Conservation (phyloP, 2,113 vertebrate species). For the Engraulis encrasicolus region DNA sequence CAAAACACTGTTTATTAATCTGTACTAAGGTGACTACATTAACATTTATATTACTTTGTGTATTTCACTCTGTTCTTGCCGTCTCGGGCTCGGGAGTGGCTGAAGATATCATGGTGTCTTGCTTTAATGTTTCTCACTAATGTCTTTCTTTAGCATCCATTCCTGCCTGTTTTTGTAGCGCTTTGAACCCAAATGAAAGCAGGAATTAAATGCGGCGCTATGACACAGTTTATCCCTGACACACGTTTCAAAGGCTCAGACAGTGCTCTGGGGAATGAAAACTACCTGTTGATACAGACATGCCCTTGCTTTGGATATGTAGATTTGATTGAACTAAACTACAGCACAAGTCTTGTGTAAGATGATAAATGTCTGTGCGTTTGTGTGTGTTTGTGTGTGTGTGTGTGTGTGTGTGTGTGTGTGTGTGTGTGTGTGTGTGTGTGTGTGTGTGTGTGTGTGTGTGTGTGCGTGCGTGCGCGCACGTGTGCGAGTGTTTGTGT, state of each 20-base stretch:
- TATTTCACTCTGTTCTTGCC: no score
- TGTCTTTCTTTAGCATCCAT: neutral
- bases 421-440: neutral
- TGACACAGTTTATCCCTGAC: neutral
- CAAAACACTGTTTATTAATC: no score
- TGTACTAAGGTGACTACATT: no score
- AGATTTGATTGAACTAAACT: neutral
- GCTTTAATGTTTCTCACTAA: neutral
- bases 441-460: conserved; percentile 1
- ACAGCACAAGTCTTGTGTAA: neutral
- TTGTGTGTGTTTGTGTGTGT: neutral
- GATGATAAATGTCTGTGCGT: neutral
- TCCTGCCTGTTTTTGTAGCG: no score
- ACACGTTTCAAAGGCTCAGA: neutral
- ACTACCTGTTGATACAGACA: neutral
- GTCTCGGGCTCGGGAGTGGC: no score
- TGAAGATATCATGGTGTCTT: neutral
- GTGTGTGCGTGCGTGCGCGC: no score
- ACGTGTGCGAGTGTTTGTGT: no score
- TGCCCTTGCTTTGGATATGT: neutral
- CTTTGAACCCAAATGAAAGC: neutral
- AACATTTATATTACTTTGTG: no score
- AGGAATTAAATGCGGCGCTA: neutral
- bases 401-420: conserved; percentile 2
- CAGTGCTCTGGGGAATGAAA: neutral